phyloP scores from a whole-genome alignment of 2,888 invertebrate species.

The Watsonalla binaria region DNA sequence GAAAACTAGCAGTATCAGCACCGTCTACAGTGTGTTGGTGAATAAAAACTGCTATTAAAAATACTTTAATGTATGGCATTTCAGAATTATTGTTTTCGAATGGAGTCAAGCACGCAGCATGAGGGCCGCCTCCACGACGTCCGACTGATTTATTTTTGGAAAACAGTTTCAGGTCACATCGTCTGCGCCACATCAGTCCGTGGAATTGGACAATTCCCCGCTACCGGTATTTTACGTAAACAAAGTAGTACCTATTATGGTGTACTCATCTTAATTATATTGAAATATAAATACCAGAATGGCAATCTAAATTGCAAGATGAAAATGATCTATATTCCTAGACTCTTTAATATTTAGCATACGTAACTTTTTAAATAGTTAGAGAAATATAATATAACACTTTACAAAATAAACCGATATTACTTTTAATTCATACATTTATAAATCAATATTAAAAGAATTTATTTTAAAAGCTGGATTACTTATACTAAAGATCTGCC shows the following conservation, averaged over 20 bases:
- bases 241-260: no score
- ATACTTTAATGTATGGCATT: conserved; percentile 26
- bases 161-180: conserved; percentile 71
- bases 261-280: no score
- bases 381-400: no score
- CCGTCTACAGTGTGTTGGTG: conserved; percentile 18
- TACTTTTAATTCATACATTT: background rate
- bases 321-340: no score
- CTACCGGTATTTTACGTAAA: background rate
- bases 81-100: conserved; percentile 30
- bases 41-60: conserved; percentile 28
- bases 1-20: conserved; percentile 36
- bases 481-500: conserved; percentile 10
- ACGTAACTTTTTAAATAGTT: no score
- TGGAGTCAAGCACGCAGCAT: conserved; percentile 39
- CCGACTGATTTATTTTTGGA: conserved; percentile 74
- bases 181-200: conserved; percentile 12
- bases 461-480: background rate
- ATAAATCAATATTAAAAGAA: background rate
- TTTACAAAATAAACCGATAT: no score
- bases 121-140: conserved; percentile 47
- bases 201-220: background rate
- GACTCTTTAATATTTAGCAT: no score
- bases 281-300: no score
- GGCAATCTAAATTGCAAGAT: no score